These are phyloP conservation scores for Centruroides sculpturatus DNA, from an alignment of 1,140 invertebrate genomes.

Conservation along the genomic window DNA sequence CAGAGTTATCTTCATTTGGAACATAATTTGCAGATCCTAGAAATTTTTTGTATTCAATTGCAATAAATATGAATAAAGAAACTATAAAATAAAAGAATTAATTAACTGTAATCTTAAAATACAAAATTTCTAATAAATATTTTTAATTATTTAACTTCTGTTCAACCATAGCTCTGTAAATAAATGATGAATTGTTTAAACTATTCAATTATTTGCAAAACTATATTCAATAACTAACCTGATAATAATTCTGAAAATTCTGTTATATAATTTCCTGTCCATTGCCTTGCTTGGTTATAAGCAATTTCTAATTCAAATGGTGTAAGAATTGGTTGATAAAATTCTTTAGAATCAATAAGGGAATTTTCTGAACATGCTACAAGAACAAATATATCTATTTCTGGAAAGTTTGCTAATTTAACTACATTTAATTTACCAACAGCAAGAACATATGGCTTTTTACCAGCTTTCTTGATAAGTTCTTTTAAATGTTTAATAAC, in stretches of 20 bases:
- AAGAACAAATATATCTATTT: conserved; percentile 80
- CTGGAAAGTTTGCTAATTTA: conserved; percentile 85
- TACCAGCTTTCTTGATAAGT: conserved; percentile 52
- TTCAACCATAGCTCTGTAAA: no score
- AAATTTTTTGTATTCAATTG: background rate
- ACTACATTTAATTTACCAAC: conserved; percentile 82
- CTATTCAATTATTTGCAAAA: no score
- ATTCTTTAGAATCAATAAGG: conserved; percentile 66
- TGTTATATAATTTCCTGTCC: conserved; percentile 47
- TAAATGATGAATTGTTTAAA: no score
- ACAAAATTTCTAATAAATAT: background rate
- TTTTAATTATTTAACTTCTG: no score
- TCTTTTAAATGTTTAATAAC: conserved; percentile 59
- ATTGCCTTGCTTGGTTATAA: conserved; percentile 43
- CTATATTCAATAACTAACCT: conserved; percentile 27
- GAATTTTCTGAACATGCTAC: conserved; percentile 76
- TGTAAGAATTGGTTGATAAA: conserved; percentile 77
- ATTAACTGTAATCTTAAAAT: background rate
- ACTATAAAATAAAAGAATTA: background rate
- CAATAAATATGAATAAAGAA: background rate
- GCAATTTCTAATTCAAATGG: conserved; percentile 86
- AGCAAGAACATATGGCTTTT: conserved; percentile 78
- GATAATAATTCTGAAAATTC: conserved; percentile 62
- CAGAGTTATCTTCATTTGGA: background rate
- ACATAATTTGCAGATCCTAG: conserved; percentile 7